Base-by-base conservation (phyloP, 2,797 vertebrate genomes). In the Rousettus madagascariensis region DNA sequence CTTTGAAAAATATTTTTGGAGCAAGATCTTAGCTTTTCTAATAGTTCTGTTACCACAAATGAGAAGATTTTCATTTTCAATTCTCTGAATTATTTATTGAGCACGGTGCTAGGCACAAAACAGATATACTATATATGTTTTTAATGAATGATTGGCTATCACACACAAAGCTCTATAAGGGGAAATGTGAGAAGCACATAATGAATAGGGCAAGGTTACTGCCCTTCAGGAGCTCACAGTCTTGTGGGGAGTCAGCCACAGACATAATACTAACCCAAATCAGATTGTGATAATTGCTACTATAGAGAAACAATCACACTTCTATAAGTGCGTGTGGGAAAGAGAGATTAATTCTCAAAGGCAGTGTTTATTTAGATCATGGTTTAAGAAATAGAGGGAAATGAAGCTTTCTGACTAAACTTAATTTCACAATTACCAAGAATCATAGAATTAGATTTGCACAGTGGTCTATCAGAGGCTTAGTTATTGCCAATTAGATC, bases 391-490 rank as follows among this genome's bases (percentile, higher is more conserved):
- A 90, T 82, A 96, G 94, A 92, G 57, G 92, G 85, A 94, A 94
- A 95, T 94, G 88, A 97, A 90, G 82, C 87, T 96, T 96, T 94
- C 87, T 87, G 90, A 92, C 28, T 95, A 90, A 92, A 95, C 93
- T 92, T 90, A 97, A 94, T 95, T 97, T 97, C 78, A 88, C 72
- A 78, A 61, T 90, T 92, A 95, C 90, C 92, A 85, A 95, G 90
- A 95, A 90, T 97, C 90, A 95, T 63, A 68, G 85, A 97, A 95
- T 95, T 86, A 86, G 95, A 94, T 93, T 95, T 88, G 49, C 66
- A 78, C 91, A 80, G 61, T 92, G 85, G 90, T 92, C 80, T 94
- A 90, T 53, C 91, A 85, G 90, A 95, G 66, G 36, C 61, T 95
- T 93, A 69, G 46, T 85, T 90, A 85, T 72, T 96, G 94, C 24